These are phyloP conservation scores for Spongilla lacustris DNA, from an alignment of 37 sponge, comb jelly and placozoan genomes.

Conservation along the genomic window DNA sequence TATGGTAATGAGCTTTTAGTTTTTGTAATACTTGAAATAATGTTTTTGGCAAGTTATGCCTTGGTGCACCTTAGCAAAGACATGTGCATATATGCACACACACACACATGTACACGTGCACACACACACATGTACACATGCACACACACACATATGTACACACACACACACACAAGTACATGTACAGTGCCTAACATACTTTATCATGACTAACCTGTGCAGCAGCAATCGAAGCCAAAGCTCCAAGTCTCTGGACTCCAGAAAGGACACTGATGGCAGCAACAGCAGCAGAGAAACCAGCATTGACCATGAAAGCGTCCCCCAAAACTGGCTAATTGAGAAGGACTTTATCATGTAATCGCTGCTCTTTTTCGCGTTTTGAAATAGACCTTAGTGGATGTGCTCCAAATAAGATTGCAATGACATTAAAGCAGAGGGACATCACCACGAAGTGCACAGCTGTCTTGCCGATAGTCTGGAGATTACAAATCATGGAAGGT, in stretches of 20 bases:
- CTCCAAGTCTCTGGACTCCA: neutral
- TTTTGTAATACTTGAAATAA: neutral
- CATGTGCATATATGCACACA: too few relatives aligned
- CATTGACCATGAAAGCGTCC: conserved; percentile 42
- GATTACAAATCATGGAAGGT: neutral
- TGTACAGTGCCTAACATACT: too few relatives aligned
- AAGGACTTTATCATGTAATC: neutral
- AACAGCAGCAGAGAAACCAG: conserved; percentile 25
- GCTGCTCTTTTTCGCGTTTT: neutral
- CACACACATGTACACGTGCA: too few relatives aligned
- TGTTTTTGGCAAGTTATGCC: too few relatives aligned
- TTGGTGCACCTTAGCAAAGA: neutral
- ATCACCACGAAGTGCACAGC: neutral
- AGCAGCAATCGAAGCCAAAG: conserved; percentile 29
- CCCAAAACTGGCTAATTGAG: conserved; percentile 19
- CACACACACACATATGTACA: too few relatives aligned
- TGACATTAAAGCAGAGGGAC: neutral
- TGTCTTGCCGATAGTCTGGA: too few relatives aligned
- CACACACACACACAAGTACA: too few relatives aligned
- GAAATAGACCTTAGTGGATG: conserved; percentile 8
- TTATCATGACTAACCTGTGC: neutral
- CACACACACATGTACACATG: neutral
- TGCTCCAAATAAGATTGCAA: conserved; percentile 20
- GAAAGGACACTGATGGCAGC: conserved; percentile 12
- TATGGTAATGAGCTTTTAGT: too few relatives aligned